These are phyloP conservation scores for Leuctra nigra DNA, from an alignment of 2,888 invertebrate species.

Conservation along the genomic window DNA sequence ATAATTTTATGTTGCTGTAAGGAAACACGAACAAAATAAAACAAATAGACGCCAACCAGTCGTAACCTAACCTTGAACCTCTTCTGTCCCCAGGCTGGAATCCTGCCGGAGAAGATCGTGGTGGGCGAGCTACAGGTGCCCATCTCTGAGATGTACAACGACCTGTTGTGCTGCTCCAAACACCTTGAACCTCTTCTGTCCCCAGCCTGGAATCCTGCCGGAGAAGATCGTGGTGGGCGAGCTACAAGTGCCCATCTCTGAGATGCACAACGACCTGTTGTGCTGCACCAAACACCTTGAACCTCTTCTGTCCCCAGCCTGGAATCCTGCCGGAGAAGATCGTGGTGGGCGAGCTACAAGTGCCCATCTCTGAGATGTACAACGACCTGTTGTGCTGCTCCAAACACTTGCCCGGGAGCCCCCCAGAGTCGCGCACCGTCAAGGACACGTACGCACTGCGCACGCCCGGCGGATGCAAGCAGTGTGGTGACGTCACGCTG, in stretches of 20 bases:
- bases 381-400: not conserved
- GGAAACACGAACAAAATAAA: too few relatives aligned
- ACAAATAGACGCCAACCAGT: too few relatives aligned
- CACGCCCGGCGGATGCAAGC: slow-evolving; percentile 7
- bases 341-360: slow-evolving; percentile 15
- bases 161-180: too few relatives aligned
- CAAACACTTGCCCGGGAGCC: not conserved
- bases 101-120: slow-evolving; percentile 15
- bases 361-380: slow-evolving; percentile 7
- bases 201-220: slow-evolving; percentile 19
- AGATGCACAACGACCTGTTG: not conserved
- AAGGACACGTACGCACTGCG: slow-evolving; percentile 16
- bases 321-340: slow-evolving; percentile 18
- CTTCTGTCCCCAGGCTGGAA: too few relatives aligned
- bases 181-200: too few relatives aligned
- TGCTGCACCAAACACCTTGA: too few relatives aligned
- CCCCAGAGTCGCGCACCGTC: slow-evolving; percentile 13
- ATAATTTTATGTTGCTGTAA: too few relatives aligned
- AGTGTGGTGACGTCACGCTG: slow-evolving; percentile 18
- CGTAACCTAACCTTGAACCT: too few relatives aligned
- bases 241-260: slow-evolving; percentile 7
- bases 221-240: slow-evolving; percentile 18
- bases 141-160: not conserved
- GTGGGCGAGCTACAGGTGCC: slow-evolving; percentile 17
- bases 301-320: too few relatives aligned